Evolutionary conservation across 2,888 invertebrate genomes (phyloP).

Genomic region (Tryphoninae sp.): DNA sequence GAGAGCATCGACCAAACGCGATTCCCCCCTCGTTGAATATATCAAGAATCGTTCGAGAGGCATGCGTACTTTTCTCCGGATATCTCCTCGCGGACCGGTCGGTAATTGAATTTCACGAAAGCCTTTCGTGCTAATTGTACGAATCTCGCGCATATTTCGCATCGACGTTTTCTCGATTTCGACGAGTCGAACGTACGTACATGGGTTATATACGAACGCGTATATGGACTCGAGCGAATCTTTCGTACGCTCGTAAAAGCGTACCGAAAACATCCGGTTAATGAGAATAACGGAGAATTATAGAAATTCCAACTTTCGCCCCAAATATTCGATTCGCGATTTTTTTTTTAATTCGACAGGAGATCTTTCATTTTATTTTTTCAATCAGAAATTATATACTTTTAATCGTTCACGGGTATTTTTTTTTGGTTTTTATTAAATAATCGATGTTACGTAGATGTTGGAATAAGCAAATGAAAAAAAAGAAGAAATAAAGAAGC

Average conservation of each 20-base stretch:
- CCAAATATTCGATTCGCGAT: no score
- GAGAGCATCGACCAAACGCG: constrained; percentile 35
- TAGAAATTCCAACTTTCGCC: no score
- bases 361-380: no score
- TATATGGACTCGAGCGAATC: neutral
- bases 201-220: neutral
- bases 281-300: no score
- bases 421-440: no score
- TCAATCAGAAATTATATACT: no score
- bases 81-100: constrained; percentile 40
- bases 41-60: constrained; percentile 55
- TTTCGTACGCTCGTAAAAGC: neutral
- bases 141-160: constrained; percentile 30
- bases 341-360: no score
- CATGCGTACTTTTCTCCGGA: constrained; percentile 12
- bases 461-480: no score
- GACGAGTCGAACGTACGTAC: neutral
- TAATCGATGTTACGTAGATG: no score
- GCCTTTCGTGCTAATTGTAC: constrained; percentile 1
- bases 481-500: neutral
- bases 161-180: constrained; percentile 26
- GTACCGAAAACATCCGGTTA: no score
- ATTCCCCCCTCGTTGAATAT: constrained; percentile 47
- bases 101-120: constrained; percentile 49
- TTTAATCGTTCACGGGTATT: no score